Conservation (phyloP, 1,140 invertebrate species). For the Vanessa tameamea region DNA sequence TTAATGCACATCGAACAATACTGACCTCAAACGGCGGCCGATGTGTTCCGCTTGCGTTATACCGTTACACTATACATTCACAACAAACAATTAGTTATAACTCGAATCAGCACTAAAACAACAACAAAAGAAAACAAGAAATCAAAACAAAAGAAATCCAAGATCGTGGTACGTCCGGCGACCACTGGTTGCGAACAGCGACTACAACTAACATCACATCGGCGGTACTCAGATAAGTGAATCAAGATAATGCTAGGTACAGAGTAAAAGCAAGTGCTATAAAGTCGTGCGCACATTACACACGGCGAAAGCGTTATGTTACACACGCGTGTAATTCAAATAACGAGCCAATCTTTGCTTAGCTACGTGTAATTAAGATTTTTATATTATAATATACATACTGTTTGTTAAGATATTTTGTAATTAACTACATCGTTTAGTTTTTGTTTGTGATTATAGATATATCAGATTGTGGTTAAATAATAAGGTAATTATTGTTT, state of each 20-base stretch:
- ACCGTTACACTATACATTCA: constrained; percentile 60
- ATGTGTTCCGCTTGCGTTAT: constrained; percentile 32
- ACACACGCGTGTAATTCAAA: background rate
- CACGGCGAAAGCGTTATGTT: constrained; percentile 36
- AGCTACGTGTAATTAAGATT: no score
- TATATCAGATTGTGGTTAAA: no score
- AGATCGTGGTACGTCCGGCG: constrained; percentile 45
- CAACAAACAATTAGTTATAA: constrained; percentile 29
- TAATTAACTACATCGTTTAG: no score
- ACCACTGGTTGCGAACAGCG: constrained; percentile 53
- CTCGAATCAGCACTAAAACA: constrained; percentile 19
- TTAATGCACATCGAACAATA: constrained; percentile 38
- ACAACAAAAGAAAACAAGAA: no score
- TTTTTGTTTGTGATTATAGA: no score
- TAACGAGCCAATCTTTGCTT: no score
- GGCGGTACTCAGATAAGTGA: constrained; percentile 61
- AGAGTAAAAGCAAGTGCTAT: constrained; percentile 61
- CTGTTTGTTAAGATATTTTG: no score
- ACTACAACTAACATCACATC: constrained; percentile 45
- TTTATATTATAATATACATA: no score
- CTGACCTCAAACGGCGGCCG: constrained; percentile 37
- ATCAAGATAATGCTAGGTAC: constrained; percentile 62
- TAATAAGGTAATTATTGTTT: no score
- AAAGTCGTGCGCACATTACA: constrained; percentile 47
- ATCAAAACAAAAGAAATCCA: constrained; percentile 21